Evolutionary conservation across 2,888 invertebrate genomes (phyloP), one percentile per base, ranked within the genome.

Genomic region (Lacanobia oleracea): DNA sequence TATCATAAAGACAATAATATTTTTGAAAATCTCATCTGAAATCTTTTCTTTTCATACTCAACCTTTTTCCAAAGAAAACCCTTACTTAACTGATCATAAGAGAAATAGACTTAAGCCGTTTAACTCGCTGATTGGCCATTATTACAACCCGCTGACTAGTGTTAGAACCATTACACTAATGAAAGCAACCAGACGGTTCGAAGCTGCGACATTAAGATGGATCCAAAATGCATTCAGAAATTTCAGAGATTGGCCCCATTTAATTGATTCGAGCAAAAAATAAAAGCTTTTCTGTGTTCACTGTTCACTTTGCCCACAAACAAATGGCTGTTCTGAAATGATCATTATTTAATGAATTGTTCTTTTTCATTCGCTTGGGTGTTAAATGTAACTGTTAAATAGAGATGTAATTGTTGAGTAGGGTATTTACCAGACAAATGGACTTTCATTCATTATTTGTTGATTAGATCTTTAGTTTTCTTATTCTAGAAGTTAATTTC

Each of bases 211-310:
- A 82, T 71, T 67, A 79, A 63, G 60, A 57, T 67, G 57, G 50
- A 70, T 74, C 43, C 57, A 50, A 40, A 77, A 56, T 81, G 82
- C 71, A 81, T 77, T 70, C 67, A 68, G 70, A 73, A 68, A 85
- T 82, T 77, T 70, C 67, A 68, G 70, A 73, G 70, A 85, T 82
- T 75, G 77, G 54, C 56, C 40, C 45, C 60, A 75, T 77, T 75
- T 84, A 86, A 81, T 81, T 86, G 75, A 79, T 80, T 79, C 71
- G 64, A 73, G 67, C 70, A 80, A 87, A 85, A 83, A 88, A 77
- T 82, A 82, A 81, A 79, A 81, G 71, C 72, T 76, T 83, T 83
- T 73, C 79, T 78, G 62, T 81, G 77, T 81, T 77, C 72, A 48
- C 1, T 2, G 8, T 48, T 48, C 48, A 14, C 18, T 72, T 71